Percentiles rank a stretch among this genome's conserved stretches.
Conservation (phyloP, 2,888 invertebrate genomes). For the Thereva nobilitata region DNA sequence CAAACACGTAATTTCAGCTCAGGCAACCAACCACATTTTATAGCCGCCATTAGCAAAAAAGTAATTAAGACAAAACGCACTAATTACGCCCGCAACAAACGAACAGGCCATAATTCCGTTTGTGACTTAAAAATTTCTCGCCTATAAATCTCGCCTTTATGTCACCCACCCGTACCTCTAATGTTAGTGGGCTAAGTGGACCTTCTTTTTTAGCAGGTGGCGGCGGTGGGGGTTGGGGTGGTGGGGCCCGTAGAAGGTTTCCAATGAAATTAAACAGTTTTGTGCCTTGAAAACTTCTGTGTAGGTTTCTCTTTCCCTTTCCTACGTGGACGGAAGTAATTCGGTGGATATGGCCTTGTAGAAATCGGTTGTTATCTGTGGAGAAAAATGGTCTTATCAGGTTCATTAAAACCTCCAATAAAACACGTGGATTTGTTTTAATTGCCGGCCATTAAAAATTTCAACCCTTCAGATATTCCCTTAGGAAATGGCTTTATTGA, state of each 20-base stretch:
- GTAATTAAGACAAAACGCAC: slow-evolving; percentile 40
- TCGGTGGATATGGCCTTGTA: slow-evolving; percentile 29
- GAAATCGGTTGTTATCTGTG: slow-evolving; percentile 33
- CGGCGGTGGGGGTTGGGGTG: slow-evolving; percentile 3
- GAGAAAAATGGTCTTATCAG: slow-evolving; percentile 37
- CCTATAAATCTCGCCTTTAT: slow-evolving; percentile 39
- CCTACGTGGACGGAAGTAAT: slow-evolving; percentile 18
- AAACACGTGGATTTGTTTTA: slow-evolving; percentile 38
- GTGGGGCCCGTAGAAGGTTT: slow-evolving; percentile 4
- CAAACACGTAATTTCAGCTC: slow-evolving; percentile 38
- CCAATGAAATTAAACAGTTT: slow-evolving; percentile 33
- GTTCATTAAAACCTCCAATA: slow-evolving; percentile 37
- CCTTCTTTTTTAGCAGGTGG: background rate
- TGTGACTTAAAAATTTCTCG: slow-evolving; percentile 40
- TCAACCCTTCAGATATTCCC: slow-evolving; percentile 34
- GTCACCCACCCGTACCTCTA: slow-evolving; percentile 5
- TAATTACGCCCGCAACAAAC: slow-evolving; percentile 38
- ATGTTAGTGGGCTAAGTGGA: too few species aligned
- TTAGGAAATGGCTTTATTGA: slow-evolving; percentile 11
- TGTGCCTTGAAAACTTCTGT: background rate
- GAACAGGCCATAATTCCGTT: slow-evolving; percentile 39
- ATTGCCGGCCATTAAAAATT: slow-evolving; percentile 39
- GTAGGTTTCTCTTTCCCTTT: background rate
- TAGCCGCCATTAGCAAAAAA: slow-evolving; percentile 41
- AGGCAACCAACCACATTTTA: slow-evolving; percentile 39